Percentiles rank a stretch among this genome's conserved stretches.
Evolutionary conservation across 2,113 vertebrate species (phyloP).

Genomic region (Orthochromis indermauri): DNA sequence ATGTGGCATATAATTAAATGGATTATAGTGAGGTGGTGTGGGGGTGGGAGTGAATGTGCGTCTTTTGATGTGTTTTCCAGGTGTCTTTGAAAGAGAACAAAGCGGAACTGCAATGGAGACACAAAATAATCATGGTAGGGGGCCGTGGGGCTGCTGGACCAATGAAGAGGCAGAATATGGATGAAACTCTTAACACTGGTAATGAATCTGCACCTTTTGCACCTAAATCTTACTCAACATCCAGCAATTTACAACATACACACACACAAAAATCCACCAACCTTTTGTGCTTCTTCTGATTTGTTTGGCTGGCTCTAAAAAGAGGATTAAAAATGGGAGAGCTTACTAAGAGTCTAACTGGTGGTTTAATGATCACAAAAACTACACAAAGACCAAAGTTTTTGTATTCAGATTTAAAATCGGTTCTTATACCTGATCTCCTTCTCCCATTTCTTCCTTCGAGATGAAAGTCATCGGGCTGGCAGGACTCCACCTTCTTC

Average conservation of each 20-base stretch:
- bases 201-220: background rate
- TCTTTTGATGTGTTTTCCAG: constrained; percentile 57
- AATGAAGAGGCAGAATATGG: background rate
- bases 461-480: constrained; percentile 59
- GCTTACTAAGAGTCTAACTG: background rate
- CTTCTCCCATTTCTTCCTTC: constrained; percentile 71
- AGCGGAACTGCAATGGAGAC: background rate
- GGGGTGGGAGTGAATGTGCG: constrained; percentile 8
- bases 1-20: constrained; percentile 60
- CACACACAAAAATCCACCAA: constrained; percentile 29
- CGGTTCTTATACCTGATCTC: constrained; percentile 78
- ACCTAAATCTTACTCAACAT: background rate
- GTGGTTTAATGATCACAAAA: background rate
- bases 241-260: background rate
- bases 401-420: background rate
- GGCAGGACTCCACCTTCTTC: constrained; percentile 78
- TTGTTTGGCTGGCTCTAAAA: constrained; percentile 80
- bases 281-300: constrained; percentile 66
- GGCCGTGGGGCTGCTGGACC: background rate
- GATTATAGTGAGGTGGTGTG: constrained; percentile 54
- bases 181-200: background rate
- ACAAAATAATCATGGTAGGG: background rate
- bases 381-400: background rate
- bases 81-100: constrained; percentile 55
- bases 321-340: background rate